Base-by-base conservation (phyloP, 2,797 vertebrate species). In the Acanthurus lineatus region DNA sequence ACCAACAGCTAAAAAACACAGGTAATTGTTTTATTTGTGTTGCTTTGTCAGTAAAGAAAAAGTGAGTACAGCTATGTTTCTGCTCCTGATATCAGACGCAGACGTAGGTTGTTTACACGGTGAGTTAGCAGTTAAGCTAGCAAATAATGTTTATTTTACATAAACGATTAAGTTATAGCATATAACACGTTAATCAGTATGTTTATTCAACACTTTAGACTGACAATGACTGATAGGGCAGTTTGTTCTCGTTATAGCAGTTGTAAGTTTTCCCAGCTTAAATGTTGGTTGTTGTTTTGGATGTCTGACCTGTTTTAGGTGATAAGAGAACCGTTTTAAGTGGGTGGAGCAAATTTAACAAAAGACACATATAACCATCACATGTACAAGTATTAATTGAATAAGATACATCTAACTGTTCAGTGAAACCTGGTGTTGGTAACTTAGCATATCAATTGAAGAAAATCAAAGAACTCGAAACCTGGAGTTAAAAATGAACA, bases 1-100 rank as follows among this genome's bases (percentile, higher is more conserved):
- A 5, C 25, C 6, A 14, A 2, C 35, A 48, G 17, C 42, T 25
- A 53, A 69, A 2, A 9, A 4, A 71, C 19, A 76, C 70, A 74
- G 85, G 91, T 91, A 77, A 58, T 20, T 9, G 3, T 0, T 3
- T 54, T 9, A 1, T 35, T 7, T 32, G 2, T 17, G 4, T 7
- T 3, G 2, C 3, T 48, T 65, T 22, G 38, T 42, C 4, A 0
- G 53, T 1, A 10, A 52, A 0, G 28, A 9, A 4, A 2, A 9
- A 17, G 38, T 22, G 8, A 38, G 14, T 12, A 25, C 35, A 7
- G 20, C 12, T 28, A 4, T 54, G 6, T 15, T 47, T 4, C 14
- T 14, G 45, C 32, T 14, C 28, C 9, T 16, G 1, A 63, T 15
- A 1, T 49, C 20, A 20, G 40, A 5, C 8, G 64, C 17, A 8